phyloP scores from a whole-genome alignment of 2,113 vertebrate genomes.

The Nycticebus coucang region DNA sequence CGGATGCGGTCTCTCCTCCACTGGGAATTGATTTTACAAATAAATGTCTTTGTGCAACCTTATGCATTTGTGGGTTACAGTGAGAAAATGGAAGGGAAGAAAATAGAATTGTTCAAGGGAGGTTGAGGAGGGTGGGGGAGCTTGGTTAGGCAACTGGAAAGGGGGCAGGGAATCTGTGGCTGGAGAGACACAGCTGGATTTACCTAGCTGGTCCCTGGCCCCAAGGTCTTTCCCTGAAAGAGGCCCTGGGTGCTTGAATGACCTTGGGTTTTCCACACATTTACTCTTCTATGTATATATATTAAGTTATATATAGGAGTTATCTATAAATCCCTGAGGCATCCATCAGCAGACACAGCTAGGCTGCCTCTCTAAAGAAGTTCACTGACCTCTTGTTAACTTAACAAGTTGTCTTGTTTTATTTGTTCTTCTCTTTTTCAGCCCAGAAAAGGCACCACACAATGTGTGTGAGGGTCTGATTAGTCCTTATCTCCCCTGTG shows the following conservation, averaged over 20 bases:
- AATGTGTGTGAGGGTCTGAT: neutral
- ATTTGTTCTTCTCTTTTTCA: neutral
- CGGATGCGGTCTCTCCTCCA: conserved; percentile 68
- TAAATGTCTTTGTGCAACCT: conserved; percentile 76
- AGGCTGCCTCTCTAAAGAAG: conserved; percentile 51
- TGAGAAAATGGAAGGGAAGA: neutral
- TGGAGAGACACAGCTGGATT: neutral
- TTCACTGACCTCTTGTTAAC: conserved; percentile 70
- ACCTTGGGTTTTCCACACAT: neutral
- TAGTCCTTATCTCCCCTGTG: neutral
- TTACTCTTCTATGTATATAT: neutral
- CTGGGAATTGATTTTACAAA: conserved; percentile 85
- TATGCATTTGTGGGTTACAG: neutral
- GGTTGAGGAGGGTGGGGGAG: neutral
- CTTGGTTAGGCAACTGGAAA: neutral
- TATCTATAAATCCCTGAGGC: conserved; percentile 62
- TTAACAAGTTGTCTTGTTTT: neutral
- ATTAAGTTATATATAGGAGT: neutral
- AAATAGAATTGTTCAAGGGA: neutral
- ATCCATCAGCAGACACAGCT: conserved; percentile 29
- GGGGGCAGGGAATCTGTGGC: neutral
- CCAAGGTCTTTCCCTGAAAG: neutral
- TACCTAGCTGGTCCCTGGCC: neutral
- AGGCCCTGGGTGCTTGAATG: neutral
- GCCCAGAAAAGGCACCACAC: neutral